Percentiles rank a stretch among this genome's conserved stretches.
Conservation (phyloP, 2,113 vertebrate species). For the Psittacara wagleri region DNA sequence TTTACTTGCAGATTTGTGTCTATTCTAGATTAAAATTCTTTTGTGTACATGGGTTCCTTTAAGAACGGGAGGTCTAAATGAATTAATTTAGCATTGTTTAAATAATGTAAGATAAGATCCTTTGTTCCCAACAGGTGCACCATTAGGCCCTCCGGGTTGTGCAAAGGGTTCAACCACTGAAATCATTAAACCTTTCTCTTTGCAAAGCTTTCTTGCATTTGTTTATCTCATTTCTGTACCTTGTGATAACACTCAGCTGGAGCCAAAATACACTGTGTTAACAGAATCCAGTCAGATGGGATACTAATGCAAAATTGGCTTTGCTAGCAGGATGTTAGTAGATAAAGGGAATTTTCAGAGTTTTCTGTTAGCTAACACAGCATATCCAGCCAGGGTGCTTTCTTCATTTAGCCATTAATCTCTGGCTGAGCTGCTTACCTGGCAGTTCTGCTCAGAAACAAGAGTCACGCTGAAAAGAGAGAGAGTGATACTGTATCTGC, state of each 20-base stretch:
- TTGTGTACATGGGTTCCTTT: background rate
- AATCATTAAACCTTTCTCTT: slow-evolving; percentile 17
- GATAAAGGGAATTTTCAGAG: slow-evolving; percentile 40
- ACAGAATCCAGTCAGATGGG: background rate
- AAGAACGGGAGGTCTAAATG: background rate
- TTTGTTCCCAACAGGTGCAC: background rate
- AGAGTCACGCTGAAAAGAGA: background rate
- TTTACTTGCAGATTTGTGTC: background rate
- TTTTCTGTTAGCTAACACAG: background rate
- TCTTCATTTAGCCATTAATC: background rate
- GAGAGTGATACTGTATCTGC: background rate
- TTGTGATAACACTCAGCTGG: background rate
- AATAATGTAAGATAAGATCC: background rate
- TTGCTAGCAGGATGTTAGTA: background rate
- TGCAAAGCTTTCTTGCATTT: background rate
- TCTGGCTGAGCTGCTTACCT: slow-evolving; percentile 38
- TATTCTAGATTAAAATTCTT: background rate
- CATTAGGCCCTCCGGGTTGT: background rate
- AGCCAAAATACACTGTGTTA: background rate
- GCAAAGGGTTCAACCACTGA: background rate
- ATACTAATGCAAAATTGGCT: background rate
- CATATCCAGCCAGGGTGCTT: background rate
- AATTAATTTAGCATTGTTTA: background rate
- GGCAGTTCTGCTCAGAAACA: background rate
- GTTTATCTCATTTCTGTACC: background rate